Conservation (phyloP, 2,888 invertebrate species). For the Caenorhabditis sinica region DNA sequence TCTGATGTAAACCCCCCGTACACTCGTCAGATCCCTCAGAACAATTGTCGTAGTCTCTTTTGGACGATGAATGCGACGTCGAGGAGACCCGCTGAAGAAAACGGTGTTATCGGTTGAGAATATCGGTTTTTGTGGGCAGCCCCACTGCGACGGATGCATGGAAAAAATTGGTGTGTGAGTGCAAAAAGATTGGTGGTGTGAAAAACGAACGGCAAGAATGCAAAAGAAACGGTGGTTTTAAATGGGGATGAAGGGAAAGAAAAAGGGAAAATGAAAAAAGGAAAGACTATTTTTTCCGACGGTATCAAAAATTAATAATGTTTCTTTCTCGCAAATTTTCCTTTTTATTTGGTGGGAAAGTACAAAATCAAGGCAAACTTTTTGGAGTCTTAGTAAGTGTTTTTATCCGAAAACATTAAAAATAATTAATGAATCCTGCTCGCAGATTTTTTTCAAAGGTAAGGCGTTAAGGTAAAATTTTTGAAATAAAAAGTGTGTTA, state of each 20-base stretch:
- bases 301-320: not conserved
- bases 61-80: slow-evolving; percentile 40
- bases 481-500: not conserved
- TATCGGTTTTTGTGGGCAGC: slow-evolving; percentile 1
- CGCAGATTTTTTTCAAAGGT: too few relatives aligned
- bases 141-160: slow-evolving; percentile 46
- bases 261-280: not conserved
- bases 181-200: not conserved
- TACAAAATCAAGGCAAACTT: too few relatives aligned
- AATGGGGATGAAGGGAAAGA: too few relatives aligned
- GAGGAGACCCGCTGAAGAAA: slow-evolving; percentile 48
- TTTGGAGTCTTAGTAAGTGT: too few relatives aligned
- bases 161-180: not conserved
- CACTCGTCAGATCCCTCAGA: slow-evolving; percentile 45
- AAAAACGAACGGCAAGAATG: slow-evolving; percentile 28
- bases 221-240: too few relatives aligned
- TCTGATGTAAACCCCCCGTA: slow-evolving; percentile 14
- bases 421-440: too few relatives aligned
- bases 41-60: slow-evolving; percentile 2
- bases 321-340: too few relatives aligned
- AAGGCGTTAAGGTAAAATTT: not conserved
- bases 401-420: too few relatives aligned
- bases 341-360: not conserved
- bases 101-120: not conserved
- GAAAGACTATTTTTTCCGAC: too few relatives aligned